A percentile compares a stretch with the other conserved stretches of the same genome.
Conservation (phyloP, 1,140 invertebrate genomes). For the Aphaenogaster rudis region DNA sequence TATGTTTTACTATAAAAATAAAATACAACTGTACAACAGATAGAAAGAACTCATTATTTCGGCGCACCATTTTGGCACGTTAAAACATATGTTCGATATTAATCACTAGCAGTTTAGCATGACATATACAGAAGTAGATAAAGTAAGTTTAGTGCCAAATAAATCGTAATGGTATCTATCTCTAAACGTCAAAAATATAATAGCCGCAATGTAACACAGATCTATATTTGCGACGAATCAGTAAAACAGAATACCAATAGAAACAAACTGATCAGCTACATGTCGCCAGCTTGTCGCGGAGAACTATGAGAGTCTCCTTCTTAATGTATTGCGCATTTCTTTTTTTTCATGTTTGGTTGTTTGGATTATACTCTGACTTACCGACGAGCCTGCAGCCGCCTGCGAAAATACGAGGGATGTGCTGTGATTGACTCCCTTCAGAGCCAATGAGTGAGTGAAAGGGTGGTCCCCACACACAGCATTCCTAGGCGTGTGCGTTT, state of each 20-base stretch:
- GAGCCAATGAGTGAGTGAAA: constrained; percentile 84
- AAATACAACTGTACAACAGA: not conserved
- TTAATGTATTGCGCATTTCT: constrained; percentile 78
- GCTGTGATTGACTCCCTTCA: constrained; percentile 85
- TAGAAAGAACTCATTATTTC: constrained; percentile 16
- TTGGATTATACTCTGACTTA: constrained; percentile 84
- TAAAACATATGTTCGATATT: constrained; percentile 19
- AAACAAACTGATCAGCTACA: constrained; percentile 73
- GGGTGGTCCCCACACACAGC: constrained; percentile 82
- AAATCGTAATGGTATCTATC: constrained; percentile 53
- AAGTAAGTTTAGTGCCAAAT: constrained; percentile 69
- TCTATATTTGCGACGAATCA: constrained; percentile 68
- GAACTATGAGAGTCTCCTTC: constrained; percentile 72
- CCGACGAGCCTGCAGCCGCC: constrained; percentile 82
- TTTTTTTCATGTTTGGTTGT: constrained; percentile 78
- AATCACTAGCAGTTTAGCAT: constrained; percentile 70
- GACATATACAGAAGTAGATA: constrained; percentile 70
- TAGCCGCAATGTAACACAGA: constrained; percentile 65
- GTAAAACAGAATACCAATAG: constrained; percentile 72
- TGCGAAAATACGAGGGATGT: constrained; percentile 84
- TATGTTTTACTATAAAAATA: constrained; percentile 1
- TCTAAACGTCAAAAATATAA: constrained; percentile 69
- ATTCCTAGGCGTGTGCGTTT: constrained; percentile 85
- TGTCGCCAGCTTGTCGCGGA: constrained; percentile 69
- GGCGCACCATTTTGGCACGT: not conserved